Evolutionary conservation across 2,888 invertebrate species (phyloP).

Genomic region (Sesamia inferens): DNA sequence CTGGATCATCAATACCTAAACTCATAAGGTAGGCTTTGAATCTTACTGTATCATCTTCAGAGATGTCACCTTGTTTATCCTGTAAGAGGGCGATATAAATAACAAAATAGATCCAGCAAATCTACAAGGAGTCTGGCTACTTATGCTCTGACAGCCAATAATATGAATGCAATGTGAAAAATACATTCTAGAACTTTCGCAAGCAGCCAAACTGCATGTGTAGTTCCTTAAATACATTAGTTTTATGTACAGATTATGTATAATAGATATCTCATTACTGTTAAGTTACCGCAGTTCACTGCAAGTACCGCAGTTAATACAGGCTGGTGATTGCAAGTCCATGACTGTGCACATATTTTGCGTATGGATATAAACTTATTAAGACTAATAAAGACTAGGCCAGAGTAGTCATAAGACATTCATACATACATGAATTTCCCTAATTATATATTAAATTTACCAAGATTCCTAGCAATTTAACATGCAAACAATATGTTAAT

Average conservation of each 20-base stretch:
- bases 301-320: no score
- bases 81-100: slow-evolving; percentile 72
- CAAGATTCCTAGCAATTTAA: not conserved
- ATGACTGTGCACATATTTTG: no score
- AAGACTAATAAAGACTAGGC: not conserved
- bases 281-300: not conserved
- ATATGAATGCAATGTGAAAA: not conserved
- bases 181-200: not conserved
- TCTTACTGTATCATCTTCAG: slow-evolving; percentile 98
- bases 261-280: not conserved
- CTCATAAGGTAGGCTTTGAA: slow-evolving; percentile 99
- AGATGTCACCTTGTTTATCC: slow-evolving; percentile 98
- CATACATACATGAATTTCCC: not conserved
- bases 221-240: not conserved
- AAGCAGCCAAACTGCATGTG: not conserved
- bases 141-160: not conserved
- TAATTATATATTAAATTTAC: not conserved
- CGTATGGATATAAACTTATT: not conserved
- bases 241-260: not conserved
- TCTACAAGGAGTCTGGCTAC: not conserved
- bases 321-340: no score
- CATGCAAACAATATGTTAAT: not conserved
- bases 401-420: not conserved
- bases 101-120: not conserved
- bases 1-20: slow-evolving; percentile 99